These are phyloP conservation scores for Stigmatopora nigra DNA, from an alignment of 2,113 vertebrate species.

Conservation along the genomic window DNA sequence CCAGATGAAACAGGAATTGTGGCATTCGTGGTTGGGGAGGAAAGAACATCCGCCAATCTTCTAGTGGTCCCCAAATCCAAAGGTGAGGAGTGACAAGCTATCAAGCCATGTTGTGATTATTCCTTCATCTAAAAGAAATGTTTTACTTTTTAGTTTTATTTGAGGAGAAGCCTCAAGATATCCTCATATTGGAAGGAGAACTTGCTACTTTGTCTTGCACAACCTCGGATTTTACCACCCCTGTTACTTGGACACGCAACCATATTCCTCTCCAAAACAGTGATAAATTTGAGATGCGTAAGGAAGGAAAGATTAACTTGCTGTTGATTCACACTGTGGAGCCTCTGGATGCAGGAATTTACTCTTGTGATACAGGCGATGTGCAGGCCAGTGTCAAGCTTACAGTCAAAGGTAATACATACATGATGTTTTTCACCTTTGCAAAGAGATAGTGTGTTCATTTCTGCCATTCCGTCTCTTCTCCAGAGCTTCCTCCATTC, in stretches of 20 bases:
- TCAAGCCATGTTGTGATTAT: background rate
- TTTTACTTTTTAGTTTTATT: slow-evolving; percentile 56
- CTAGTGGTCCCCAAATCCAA: slow-evolving; percentile 73
- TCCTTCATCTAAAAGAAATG: background rate
- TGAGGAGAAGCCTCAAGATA: slow-evolving; percentile 60
- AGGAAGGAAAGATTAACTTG: slow-evolving; percentile 64
- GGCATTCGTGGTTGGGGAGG: slow-evolving; percentile 69
- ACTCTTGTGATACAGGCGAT: slow-evolving; percentile 78
- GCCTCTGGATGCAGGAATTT: slow-evolving; percentile 76
- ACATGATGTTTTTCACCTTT: background rate
- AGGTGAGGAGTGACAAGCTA: slow-evolving; percentile 58
- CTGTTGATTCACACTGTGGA: slow-evolving; percentile 73
- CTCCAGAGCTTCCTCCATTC: slow-evolving; percentile 55
- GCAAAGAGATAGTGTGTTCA: background rate
- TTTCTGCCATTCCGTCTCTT: background rate
- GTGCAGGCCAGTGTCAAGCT: slow-evolving; percentile 72
- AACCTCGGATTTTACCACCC: slow-evolving; percentile 60
- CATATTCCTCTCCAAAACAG: slow-evolving; percentile 65
- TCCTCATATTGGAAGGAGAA: slow-evolving; percentile 56
- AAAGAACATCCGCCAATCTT: slow-evolving; percentile 62
- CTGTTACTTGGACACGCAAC: slow-evolving; percentile 77
- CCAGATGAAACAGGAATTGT: slow-evolving; percentile 79
- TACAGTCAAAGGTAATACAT: slow-evolving; percentile 75
- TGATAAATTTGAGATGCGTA: slow-evolving; percentile 76
- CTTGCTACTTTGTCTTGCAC: slow-evolving; percentile 74